Conservation (phyloP, 1,140 invertebrate species). For the Trachymyrmex septentrionalis region DNA sequence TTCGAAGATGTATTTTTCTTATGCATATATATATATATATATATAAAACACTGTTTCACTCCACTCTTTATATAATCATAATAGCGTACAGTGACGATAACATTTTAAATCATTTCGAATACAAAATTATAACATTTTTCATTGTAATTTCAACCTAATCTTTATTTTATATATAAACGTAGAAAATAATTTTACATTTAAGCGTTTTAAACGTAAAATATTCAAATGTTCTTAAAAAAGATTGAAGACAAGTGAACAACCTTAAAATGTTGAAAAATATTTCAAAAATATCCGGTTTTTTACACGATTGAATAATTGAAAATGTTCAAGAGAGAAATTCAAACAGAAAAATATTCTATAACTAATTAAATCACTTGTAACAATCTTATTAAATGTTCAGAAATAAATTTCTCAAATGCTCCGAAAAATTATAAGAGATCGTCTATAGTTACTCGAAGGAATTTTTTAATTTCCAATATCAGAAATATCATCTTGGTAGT, state of each 20-base stretch:
- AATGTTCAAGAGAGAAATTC: not conserved
- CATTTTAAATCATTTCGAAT: not conserved
- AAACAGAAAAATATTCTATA: not conserved
- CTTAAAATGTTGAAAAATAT: not conserved
- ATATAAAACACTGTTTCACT: not conserved
- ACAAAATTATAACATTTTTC: not conserved
- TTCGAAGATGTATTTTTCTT: not conserved
- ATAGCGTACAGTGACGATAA: not conserved
- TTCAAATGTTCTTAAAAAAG: not conserved
- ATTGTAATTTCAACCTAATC: not conserved
- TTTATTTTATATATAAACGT: not conserved
- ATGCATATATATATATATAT: not conserved
- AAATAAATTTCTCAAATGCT: not conserved
- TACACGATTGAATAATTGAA: not conserved
- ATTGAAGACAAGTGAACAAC: not conserved
- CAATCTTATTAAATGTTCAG: not conserved
- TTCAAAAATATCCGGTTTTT: not conserved
- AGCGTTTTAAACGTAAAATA: not conserved
- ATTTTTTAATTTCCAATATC: not conserved
- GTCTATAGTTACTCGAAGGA: not conserved
- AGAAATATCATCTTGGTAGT: no score
- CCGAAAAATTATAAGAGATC: not conserved
- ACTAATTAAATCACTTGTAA: not conserved
- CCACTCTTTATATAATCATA: not conserved
- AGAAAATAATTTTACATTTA: not conserved